These are phyloP conservation scores for Morone chrysops DNA, from an alignment of 2,113 vertebrate genomes.

Conservation along the genomic window DNA sequence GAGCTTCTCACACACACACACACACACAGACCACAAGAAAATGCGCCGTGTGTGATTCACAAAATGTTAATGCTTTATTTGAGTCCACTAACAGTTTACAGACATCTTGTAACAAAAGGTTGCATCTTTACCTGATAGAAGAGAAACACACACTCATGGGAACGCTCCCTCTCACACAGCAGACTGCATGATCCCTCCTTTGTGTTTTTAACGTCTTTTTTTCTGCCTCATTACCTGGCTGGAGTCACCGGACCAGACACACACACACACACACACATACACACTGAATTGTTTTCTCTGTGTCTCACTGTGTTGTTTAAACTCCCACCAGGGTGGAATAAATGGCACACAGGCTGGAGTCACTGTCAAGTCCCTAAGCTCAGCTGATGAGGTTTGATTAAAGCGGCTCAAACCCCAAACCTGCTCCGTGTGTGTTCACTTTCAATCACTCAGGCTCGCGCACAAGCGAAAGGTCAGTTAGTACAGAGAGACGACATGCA, in stretches of 20 bases:
- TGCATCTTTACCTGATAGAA: background rate
- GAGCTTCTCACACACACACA: background rate
- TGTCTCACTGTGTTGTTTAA: conserved; percentile 38
- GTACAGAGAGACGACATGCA: background rate
- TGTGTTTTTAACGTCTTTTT: conserved; percentile 16
- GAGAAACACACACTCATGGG: conserved; percentile 2
- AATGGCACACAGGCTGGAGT: conserved; percentile 32
- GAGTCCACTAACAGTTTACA: background rate
- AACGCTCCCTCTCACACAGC: background rate
- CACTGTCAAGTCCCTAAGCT: conserved; percentile 39
- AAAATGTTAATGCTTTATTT: conserved; percentile 19
- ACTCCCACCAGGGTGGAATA: conserved; percentile 25
- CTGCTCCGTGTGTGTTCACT: conserved; percentile 55
- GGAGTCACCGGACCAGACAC: conserved; percentile 12
- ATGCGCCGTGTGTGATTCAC: background rate
- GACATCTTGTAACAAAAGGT: background rate
- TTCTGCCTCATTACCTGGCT: conserved; percentile 52
- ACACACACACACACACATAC: background rate
- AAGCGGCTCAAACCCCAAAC: conserved; percentile 61
- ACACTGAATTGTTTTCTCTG: conserved; percentile 20
- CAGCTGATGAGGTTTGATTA: conserved; percentile 65
- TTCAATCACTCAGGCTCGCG: conserved; percentile 34
- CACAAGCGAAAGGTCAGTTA: background rate
- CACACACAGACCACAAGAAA: conserved; percentile 16
- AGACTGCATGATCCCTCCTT: conserved; percentile 12